These are phyloP conservation scores for Gobionotothen gibberifrons DNA, from an alignment of 2,797 vertebrate species.

Conservation along the genomic window DNA sequence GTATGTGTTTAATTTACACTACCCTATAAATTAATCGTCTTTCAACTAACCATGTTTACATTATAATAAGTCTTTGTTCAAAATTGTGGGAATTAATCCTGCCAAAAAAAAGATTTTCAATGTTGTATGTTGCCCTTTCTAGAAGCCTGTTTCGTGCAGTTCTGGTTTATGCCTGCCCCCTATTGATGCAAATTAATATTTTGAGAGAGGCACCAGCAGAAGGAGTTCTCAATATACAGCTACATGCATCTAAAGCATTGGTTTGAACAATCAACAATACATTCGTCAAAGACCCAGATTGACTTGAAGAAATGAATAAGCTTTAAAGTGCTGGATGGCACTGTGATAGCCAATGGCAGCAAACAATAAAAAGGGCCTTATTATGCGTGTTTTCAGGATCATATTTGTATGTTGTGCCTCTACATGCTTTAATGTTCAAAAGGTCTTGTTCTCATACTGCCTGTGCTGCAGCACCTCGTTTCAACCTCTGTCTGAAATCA, in stretches of 20 bases:
- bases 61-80: background rate
- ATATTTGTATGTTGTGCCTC: no score
- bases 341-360: background rate
- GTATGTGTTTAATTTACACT: background rate
- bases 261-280: background rate
- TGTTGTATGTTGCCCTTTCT: background rate
- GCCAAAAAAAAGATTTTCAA: background rate
- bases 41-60: slow-evolving; percentile 6
- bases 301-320: background rate
- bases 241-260: background rate
- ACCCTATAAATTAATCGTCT: background rate
- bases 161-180: slow-evolving; percentile 65
- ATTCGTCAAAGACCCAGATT: background rate
- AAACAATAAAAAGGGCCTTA: no score
- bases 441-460: no score
- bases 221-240: background rate
- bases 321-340: background rate
- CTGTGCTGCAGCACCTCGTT: no score
- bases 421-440: no score
- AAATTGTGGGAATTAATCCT: slow-evolving; percentile 7
- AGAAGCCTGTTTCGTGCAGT: background rate
- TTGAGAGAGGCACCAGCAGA: background rate
- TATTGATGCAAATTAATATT: slow-evolving; percentile 44
- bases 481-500: no score
- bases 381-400: no score